Evolutionary conservation across 1,140 invertebrate species (phyloP), one percentile per base, ranked within the genome.

Genomic region (Nylanderia fulva): DNA sequence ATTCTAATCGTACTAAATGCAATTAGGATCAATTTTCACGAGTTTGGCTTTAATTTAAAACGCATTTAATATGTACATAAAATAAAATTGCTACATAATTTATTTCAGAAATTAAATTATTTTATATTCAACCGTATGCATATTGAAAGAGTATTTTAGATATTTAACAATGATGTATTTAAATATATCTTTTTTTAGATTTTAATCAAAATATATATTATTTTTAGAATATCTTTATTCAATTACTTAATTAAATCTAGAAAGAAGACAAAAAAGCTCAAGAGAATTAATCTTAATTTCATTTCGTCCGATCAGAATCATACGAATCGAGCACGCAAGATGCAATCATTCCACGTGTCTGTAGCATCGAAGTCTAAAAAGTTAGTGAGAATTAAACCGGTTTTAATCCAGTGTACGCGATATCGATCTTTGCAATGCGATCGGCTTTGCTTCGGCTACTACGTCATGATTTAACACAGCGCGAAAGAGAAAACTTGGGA

Each of bases 401-500:
- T 76, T 48, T 76, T 54, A 39, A 68, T 68, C 21, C 15, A 39
- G n/a, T n/a, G n/a, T 7, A 8, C n/a, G 61, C 33, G 33, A 52
- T 66, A 79, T 64, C 42, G 39, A 64, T 77, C 29, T 36, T 11
- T n/a, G 58, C 29, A 13, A 69, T 9, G 48, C 36, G 66, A 63
- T 42, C 24, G 24, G 9, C 45, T 24, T n/a, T 39, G 68, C 33
- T 74, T 84, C 45, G 58, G 58, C 71, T 84, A 76, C 71, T 84
- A 76, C 80, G 71, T 11, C 66, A 36, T 36, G 48, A 33, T 29
- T 63, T 82, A 54, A 24, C 33, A 54, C 33, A 54, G 48, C 48
- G 66, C 66, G 77, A 72, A 42, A 39, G 52, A 58, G 39, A 72
- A 64, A 15, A 74, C 42, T 64, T 86, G 71, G 58, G 82, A 90